Evolutionary conservation across 1,140 invertebrate species (phyloP), one percentile per base, ranked within the genome.

Genomic region (Sarcophaga peregrina): DNA sequence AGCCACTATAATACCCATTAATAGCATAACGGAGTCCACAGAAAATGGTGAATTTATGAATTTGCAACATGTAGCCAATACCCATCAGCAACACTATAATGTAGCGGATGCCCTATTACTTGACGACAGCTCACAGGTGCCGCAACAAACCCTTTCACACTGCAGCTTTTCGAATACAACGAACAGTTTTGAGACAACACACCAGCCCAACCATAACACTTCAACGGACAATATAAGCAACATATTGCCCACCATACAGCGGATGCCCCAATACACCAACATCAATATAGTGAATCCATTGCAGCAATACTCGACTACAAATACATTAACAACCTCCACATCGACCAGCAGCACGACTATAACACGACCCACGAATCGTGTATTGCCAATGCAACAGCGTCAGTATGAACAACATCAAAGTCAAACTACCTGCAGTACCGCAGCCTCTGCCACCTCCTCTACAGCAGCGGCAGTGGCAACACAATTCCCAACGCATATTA

Each of bases 321-420:
- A 11, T 81, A 52, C 25, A 62, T 72, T 80, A 78, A 37, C 80
- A 8, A 91, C 81, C 83, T 84, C 88, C 76, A 86, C 85, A 81
- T 83, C 83, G 48, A 86, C 87, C 72, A 89, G 88, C 62, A 73
- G 50, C n/a, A 83, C 82, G 10, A 47, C 85, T 73, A 84, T 85
- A 76, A 88, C 91, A 86, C 90, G 94, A 82, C 95, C 95, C 17
- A 95, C 95, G 91, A 96, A 95, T 87, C 92, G 95, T 82, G 95
- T 96, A 13, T 85, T 95, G 48, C 95, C 95, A 0, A 94, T 96
- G 92, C 94, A 94, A 85, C 92, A 92, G 11, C 86, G 89, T 0
- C 86, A 89, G 76, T 86, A 68, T 68, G 62, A 68, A 68, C 58
- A 89, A 74, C 87, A 88, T 46, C 62, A 17, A 8, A 68, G 13